These are phyloP conservation scores for Peromyscus polionotus DNA, from an alignment of 2,113 vertebrate genomes.

Conservation along the genomic window DNA sequence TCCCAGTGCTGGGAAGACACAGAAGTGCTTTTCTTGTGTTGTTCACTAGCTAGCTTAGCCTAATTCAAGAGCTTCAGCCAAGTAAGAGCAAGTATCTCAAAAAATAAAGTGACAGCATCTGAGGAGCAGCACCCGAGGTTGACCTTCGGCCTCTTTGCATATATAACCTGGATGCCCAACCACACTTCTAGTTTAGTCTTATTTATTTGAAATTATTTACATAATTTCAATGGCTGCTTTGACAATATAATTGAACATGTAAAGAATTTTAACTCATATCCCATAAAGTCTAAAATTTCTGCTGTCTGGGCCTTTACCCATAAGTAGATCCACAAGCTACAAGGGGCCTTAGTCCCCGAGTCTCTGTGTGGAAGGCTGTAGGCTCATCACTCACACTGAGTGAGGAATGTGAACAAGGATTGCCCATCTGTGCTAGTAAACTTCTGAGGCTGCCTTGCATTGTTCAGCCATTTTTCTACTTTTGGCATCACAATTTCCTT, in stretches of 20 bases:
- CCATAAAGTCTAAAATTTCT: background rate
- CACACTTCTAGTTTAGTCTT: background rate
- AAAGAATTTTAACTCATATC: background rate
- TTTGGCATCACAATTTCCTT: background rate
- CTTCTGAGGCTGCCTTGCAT: background rate
- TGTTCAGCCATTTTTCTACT: background rate
- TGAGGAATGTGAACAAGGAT: background rate
- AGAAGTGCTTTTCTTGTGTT: background rate
- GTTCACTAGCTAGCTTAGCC: background rate
- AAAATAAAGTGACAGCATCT: background rate
- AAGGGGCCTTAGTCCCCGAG: background rate
- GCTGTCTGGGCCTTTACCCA: background rate
- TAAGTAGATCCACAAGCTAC: background rate
- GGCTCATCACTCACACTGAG: background rate
- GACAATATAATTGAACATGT: background rate
- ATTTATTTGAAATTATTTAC: background rate
- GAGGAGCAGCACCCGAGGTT: background rate
- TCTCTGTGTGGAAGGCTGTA: background rate
- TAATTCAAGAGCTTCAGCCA: background rate
- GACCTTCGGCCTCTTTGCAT: no score
- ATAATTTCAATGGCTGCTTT: background rate
- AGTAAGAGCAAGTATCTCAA: background rate
- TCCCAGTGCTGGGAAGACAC: background rate
- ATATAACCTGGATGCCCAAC: background rate
- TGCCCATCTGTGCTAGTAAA: background rate